These are phyloP conservation scores for Neomorphus geoffroyi DNA, from an alignment of 2,797 vertebrate species.

Conservation along the genomic window DNA sequence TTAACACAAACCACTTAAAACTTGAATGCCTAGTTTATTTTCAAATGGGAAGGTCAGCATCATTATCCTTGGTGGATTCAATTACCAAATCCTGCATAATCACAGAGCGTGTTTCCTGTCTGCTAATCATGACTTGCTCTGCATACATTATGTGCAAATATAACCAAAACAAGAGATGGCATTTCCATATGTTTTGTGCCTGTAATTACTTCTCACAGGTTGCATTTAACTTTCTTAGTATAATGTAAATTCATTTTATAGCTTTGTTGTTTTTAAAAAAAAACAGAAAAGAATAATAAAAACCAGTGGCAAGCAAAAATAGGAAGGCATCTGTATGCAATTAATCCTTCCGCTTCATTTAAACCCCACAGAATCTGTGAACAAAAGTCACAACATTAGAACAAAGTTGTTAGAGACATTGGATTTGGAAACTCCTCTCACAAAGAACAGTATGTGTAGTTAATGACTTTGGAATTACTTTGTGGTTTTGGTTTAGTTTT, in stretches of 20 bases:
- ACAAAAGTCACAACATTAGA: constrained; percentile 4
- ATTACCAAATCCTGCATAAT: constrained; percentile 67
- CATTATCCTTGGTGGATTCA: constrained; percentile 72
- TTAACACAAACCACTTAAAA: constrained; percentile 64
- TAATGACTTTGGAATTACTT: neutral
- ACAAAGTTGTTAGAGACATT: neutral
- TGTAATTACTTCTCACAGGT: constrained; percentile 45
- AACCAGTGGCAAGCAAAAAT: neutral
- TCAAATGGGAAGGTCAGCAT: constrained; percentile 69
- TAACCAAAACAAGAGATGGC: constrained; percentile 43
- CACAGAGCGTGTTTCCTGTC: constrained; percentile 45
- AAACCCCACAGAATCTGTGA: constrained; percentile 38
- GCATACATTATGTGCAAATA: constrained; percentile 48
- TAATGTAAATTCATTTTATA: constrained; percentile 45
- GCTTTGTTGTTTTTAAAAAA: neutral
- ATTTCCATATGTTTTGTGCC: constrained; percentile 57
- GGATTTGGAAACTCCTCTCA: neutral
- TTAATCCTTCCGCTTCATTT: constrained; percentile 52
- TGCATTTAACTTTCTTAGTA: constrained; percentile 47
- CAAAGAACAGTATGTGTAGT: neutral
- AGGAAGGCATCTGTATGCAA: constrained; percentile 44
- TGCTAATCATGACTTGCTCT: constrained; percentile 50
- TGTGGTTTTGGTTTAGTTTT: constrained; percentile 12
- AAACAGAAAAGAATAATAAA: neutral
- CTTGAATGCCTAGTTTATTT: constrained; percentile 69